phyloP scores from a whole-genome alignment of 1,140 invertebrate species.

The Melitaea cinxia region DNA sequence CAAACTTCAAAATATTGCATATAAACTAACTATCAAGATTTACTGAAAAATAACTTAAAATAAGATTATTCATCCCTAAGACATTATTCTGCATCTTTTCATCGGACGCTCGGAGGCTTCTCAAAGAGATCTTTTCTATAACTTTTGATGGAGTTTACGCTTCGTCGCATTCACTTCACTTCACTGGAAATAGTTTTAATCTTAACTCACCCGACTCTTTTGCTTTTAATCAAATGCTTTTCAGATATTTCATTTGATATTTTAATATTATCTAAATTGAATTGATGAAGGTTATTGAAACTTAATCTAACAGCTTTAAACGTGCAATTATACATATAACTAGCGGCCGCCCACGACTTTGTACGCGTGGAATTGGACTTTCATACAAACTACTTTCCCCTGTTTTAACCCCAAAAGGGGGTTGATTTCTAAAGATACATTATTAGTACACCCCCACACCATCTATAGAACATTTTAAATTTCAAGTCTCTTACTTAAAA shows the following conservation, averaged over 20 bases:
- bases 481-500: too few species aligned
- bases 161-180: constrained; percentile 27
- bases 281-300: neutral
- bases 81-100: constrained; percentile 16
- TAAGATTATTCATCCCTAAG: constrained; percentile 3
- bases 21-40: neutral
- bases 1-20: too few species aligned
- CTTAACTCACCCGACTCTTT: constrained; percentile 6
- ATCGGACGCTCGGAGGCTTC: constrained; percentile 6
- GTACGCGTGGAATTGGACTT: too few species aligned
- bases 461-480: too few species aligned
- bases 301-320: neutral
- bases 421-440: too few species aligned
- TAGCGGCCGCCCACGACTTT: too few species aligned
- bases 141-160: constrained; percentile 31
- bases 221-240: constrained; percentile 16
- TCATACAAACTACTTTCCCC: too few species aligned
- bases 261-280: constrained; percentile 7
- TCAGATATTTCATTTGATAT: neutral
- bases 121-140: constrained; percentile 33
- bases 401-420: too few species aligned
- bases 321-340: too few species aligned
- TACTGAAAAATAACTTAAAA: neutral
- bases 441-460: too few species aligned
- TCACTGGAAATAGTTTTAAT: constrained; percentile 30